These are phyloP conservation scores for Fukomys damarensis DNA, from an alignment of 2,113 vertebrate genomes.

Conservation along the genomic window DNA sequence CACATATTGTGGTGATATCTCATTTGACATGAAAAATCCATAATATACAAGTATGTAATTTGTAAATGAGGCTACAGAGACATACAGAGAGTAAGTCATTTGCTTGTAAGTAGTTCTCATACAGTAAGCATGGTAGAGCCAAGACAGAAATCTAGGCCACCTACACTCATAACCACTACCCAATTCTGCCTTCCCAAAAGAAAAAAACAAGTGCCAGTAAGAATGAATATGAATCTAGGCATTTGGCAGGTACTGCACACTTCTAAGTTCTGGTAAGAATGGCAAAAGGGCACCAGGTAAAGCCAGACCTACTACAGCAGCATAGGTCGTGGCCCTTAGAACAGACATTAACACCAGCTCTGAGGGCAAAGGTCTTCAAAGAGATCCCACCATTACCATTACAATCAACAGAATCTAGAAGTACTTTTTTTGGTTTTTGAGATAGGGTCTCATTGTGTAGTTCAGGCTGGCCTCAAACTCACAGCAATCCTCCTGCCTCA, in stretches of 20 bases:
- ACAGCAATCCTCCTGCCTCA: no score
- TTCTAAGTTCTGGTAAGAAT: neutral
- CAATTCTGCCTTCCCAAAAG: neutral
- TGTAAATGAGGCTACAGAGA: slow-evolving; percentile 1
- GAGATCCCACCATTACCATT: neutral
- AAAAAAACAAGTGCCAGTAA: slow-evolving; percentile 36
- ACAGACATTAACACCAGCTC: neutral
- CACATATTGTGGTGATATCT: neutral
- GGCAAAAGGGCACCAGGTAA: neutral
- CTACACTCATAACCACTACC: neutral
- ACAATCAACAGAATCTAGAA: neutral
- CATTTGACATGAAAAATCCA: neutral
- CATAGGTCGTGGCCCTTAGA: neutral
- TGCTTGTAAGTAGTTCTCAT: neutral
- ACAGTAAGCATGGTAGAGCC: neutral
- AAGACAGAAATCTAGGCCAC: neutral
- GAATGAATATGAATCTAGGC: slow-evolving; percentile 54
- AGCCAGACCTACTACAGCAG: neutral
- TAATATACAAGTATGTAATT: neutral
- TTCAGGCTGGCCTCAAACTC: no score
- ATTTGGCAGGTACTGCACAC: neutral
- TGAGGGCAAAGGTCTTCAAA: neutral
- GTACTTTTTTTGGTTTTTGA: no score
- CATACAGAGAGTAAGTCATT: neutral
- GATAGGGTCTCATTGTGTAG: no score